Percentiles rank a stretch among this genome's conserved stretches.
phyloP scores from a whole-genome alignment of 2,797 vertebrate genomes.

The Mus minutoides region DNA sequence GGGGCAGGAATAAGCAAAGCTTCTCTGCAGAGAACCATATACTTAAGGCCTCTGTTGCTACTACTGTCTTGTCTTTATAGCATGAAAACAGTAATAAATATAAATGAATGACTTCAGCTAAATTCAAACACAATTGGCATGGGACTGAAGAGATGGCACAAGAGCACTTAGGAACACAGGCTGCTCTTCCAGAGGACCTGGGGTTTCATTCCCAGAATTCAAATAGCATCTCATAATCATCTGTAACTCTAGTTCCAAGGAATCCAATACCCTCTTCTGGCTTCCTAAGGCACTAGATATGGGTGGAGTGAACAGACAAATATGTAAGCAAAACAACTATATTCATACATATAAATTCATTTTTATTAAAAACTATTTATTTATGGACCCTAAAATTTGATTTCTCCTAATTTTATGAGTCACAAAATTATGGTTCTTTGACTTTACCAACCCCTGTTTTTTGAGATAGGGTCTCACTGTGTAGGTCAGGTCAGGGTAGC shows the following conservation, averaged over 20 bases:
- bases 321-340: neutral
- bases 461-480: neutral
- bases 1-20: neutral
- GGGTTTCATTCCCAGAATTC: neutral
- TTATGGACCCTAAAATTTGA: constrained; percentile 26
- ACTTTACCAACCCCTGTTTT: neutral
- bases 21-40: neutral
- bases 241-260: neutral
- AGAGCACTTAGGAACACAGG: neutral
- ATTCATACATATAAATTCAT: neutral
- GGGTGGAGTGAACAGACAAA: neutral
- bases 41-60: neutral
- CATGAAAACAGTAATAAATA: neutral
- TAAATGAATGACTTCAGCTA: neutral
- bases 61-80: neutral
- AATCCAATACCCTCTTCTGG: neutral
- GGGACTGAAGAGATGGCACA: too few relatives aligned
- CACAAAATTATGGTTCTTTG: constrained; percentile 57
- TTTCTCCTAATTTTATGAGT: constrained; percentile 29
- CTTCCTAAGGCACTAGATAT: neutral
- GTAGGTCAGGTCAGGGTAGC: neutral
- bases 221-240: neutral
- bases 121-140: neutral
- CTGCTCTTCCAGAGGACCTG: neutral
- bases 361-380: constrained; percentile 9